A percentile compares a stretch with the other conserved stretches of the same genome.
These are phyloP conservation scores for Hipposideros armiger DNA, from an alignment of 2,113 vertebrate genomes.

Conservation along the genomic window DNA sequence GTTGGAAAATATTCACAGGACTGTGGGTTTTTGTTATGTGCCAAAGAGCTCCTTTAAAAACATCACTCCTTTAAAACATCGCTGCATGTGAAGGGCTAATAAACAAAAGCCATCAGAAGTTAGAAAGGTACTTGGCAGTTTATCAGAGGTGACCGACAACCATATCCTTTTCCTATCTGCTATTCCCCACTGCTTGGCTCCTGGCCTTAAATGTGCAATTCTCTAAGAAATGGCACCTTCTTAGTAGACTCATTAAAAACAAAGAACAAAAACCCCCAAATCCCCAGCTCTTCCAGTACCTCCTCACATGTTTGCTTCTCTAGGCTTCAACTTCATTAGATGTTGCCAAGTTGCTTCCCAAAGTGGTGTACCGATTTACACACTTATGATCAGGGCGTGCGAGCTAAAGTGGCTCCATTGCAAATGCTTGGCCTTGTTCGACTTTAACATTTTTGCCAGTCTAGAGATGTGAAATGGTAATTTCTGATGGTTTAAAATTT, in stretches of 20 bases:
- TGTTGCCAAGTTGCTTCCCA: conserved; percentile 40
- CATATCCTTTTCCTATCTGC: not conserved
- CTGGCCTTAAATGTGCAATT: not conserved
- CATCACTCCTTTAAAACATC: not conserved
- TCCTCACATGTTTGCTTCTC: not conserved
- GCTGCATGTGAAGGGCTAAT: not conserved
- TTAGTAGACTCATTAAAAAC: not conserved
- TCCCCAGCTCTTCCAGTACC: not conserved
- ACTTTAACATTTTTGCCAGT: not conserved
- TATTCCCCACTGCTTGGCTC: not conserved
- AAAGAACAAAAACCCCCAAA: not conserved
- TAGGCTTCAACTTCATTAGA: conserved; percentile 22
- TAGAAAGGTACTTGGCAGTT: not conserved
- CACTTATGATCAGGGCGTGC: not conserved
- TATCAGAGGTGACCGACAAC: not conserved
- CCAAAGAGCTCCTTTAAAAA: not conserved
- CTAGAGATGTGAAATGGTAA: conserved; percentile 14
- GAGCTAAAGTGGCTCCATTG: not conserved
- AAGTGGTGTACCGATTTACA: not conserved
- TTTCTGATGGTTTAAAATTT: conserved; percentile 42
- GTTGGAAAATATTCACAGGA: not conserved
- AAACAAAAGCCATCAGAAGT: conserved; percentile 11
- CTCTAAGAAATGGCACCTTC: not conserved
- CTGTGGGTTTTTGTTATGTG: not conserved
- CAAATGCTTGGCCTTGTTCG: not conserved